Percentiles rank a stretch among this genome's conserved stretches.
Conservation (phyloP, 2,888 invertebrate genomes). For the Drosophila imparisetae region DNA sequence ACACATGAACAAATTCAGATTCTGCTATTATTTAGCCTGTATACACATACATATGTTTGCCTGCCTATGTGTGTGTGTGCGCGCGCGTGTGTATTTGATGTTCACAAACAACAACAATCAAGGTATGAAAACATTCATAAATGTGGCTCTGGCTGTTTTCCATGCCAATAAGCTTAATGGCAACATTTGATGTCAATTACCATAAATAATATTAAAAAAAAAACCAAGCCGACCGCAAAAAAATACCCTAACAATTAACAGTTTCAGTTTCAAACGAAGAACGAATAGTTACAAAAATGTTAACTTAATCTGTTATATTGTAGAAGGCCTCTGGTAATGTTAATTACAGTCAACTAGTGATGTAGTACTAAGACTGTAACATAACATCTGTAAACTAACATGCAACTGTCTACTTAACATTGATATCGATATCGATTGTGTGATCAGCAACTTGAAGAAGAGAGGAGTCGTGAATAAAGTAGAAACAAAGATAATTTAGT, state of each 20-base stretch:
- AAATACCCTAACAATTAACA: conserved; percentile 22
- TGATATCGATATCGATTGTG: no score
- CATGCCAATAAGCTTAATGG: conserved; percentile 76
- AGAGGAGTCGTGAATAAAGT: no score
- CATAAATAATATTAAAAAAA: conserved; percentile 63
- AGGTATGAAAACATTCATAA: conserved; percentile 50
- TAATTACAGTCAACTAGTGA: no score
- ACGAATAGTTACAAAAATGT: no score
- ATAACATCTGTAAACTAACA: no score
- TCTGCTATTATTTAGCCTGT: conserved; percentile 33
- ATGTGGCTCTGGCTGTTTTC: conserved; percentile 55
- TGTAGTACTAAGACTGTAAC: no score
- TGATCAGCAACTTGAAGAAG: no score
- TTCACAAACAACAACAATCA: conserved; percentile 43
- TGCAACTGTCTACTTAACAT: no score
- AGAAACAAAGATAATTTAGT: no score
- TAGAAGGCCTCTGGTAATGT: no score
- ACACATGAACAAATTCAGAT: conserved; percentile 47
- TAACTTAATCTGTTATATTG: no score
- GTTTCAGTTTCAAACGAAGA: no score
- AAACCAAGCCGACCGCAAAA: background rate
- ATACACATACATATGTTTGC: background rate
- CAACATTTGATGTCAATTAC: conserved; percentile 78
- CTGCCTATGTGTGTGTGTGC: conserved; percentile 6
- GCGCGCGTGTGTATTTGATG: conserved; percentile 26